Percentiles rank a stretch among this genome's conserved stretches.
phyloP scores from a whole-genome alignment of 2,888 invertebrate genomes.

The Synergus japonicus region DNA sequence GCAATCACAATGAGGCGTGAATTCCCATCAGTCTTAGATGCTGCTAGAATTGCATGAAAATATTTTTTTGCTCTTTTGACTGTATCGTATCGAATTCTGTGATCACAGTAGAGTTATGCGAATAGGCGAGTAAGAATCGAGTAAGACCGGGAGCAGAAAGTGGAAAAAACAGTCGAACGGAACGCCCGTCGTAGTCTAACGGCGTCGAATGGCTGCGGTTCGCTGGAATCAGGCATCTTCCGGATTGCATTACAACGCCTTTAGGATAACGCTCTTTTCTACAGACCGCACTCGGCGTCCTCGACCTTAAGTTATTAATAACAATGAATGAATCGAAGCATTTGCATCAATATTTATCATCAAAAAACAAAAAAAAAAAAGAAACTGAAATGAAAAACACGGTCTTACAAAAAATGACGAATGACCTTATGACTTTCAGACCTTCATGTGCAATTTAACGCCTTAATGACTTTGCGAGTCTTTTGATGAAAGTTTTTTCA shows the following conservation, averaged over 20 bases:
- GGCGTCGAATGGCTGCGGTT: constrained; percentile 56
- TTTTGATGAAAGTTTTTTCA: background rate
- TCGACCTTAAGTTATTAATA: constrained; percentile 26
- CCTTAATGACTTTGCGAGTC: background rate
- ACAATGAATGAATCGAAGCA: background rate
- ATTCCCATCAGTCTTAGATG: background rate
- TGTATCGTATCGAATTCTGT: constrained; percentile 11
- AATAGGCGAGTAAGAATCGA: constrained; percentile 49
- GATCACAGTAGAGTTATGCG: constrained; percentile 21
- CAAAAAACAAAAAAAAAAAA: background rate
- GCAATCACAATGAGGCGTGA: constrained; percentile 1
- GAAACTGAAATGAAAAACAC: background rate
- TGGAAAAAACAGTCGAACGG: constrained; percentile 69
- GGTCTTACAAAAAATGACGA: background rate
- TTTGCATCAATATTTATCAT: background rate
- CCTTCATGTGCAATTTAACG: background rate
- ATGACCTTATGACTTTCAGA: background rate
- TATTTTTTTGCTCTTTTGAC: background rate
- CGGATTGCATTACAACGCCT: constrained; percentile 56
- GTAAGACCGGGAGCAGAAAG: constrained; percentile 63
- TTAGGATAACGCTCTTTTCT: background rate
- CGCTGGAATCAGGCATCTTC: constrained; percentile 56
- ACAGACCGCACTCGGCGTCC: constrained; percentile 5
- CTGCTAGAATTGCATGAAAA: background rate
- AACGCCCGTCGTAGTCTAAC: constrained; percentile 60